Conservation (phyloP, 2,113 vertebrate genomes). For the Telmatochromis brachygnathus region DNA sequence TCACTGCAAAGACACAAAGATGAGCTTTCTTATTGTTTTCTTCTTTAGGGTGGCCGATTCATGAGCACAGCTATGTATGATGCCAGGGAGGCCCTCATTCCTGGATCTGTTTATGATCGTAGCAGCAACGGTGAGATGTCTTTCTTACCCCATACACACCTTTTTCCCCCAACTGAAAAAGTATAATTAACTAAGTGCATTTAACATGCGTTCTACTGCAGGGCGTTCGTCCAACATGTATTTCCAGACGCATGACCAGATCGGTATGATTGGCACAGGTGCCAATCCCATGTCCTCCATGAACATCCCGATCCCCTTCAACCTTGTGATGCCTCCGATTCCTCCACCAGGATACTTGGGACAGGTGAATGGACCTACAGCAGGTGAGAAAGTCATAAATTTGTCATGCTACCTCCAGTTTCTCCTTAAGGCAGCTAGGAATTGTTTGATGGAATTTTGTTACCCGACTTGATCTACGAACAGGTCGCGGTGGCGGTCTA, state of each 20-base stretch:
- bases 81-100: slow-evolving; percentile 93
- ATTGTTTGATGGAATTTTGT: background rate
- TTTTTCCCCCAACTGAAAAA: slow-evolving; percentile 69
- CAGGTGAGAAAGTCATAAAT: slow-evolving; percentile 64
- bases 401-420: background rate
- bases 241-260: slow-evolving; percentile 98
- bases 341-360: slow-evolving; percentile 86
- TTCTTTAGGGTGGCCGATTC: slow-evolving; percentile 87
- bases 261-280: slow-evolving; percentile 92
- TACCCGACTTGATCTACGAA: background rate
- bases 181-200: slow-evolving; percentile 59
- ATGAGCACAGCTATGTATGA: slow-evolving; percentile 99
- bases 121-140: slow-evolving; percentile 68
- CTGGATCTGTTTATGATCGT: slow-evolving; percentile 92
- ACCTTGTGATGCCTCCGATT: slow-evolving; percentile 96
- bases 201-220: slow-evolving; percentile 31
- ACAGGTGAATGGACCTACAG: slow-evolving; percentile 83
- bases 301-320: slow-evolving; percentile 98
- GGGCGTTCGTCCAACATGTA: slow-evolving; percentile 96
- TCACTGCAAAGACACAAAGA: background rate
- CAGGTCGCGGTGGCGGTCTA: slow-evolving; percentile 86
- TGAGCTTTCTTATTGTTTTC: background rate
- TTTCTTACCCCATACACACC: background rate
- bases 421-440: background rate
- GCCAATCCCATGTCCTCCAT: slow-evolving; percentile 88